Conservation (phyloP, 2,888 invertebrate species). For the Ditula angustiorana region DNA sequence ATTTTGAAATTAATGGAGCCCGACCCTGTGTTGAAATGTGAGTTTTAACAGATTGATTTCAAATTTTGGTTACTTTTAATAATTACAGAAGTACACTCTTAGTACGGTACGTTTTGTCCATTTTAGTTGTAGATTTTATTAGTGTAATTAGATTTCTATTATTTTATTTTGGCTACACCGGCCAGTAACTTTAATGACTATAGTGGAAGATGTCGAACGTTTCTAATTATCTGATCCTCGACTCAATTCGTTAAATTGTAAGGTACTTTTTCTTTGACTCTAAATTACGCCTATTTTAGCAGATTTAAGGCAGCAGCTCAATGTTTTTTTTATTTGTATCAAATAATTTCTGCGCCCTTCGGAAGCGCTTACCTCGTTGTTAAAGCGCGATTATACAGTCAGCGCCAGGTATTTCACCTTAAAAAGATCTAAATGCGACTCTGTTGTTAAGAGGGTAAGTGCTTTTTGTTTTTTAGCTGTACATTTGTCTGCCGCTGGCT, state of each 20-base stretch:
- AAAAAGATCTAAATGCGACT: neutral
- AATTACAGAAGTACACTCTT: conserved; percentile 74
- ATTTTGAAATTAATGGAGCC: conserved; percentile 83
- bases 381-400: neutral
- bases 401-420: neutral
- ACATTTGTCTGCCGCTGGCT: neutral
- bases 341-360: neutral
- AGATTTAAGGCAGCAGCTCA: conserved; percentile 26
- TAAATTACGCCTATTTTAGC: conserved; percentile 24
- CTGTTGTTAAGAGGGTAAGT: neutral
- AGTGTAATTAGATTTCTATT: conserved; percentile 70
- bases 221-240: conserved; percentile 27
- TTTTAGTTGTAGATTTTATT: conserved; percentile 69
- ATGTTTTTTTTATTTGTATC: conserved; percentile 26
- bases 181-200: conserved; percentile 62
- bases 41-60: conserved; percentile 62
- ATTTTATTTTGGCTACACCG: conserved; percentile 66
- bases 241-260: conserved; percentile 37
- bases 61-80: conserved; percentile 68
- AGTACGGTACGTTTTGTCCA: conserved; percentile 74
- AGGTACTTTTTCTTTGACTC: conserved; percentile 36
- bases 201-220: conserved; percentile 31
- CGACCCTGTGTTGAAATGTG: conserved; percentile 69
- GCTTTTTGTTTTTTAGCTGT: neutral
- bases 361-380: conserved; percentile 3